These are phyloP conservation scores for Rhaphigaster nebulosa DNA, from an alignment of 2,888 invertebrate genomes.

Conservation along the genomic window DNA sequence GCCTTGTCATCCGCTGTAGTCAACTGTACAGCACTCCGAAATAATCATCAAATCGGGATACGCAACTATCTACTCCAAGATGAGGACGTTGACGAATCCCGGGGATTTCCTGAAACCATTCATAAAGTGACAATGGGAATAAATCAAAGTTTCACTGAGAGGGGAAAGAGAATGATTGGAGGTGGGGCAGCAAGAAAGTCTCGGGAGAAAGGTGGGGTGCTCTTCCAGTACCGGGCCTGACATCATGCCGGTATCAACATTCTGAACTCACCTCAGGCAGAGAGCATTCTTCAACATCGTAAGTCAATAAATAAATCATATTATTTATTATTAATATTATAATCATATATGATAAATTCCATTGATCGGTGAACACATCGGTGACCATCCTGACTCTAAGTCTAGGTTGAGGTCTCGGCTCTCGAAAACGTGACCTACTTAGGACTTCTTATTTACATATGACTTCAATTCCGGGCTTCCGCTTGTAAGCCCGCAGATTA, in stretches of 20 bases:
- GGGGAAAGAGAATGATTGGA: not conserved
- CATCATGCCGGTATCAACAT: conserved; percentile 9
- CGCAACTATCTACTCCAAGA: not conserved
- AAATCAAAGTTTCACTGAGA: conserved; percentile 42
- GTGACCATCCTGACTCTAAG: not conserved
- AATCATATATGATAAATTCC: not conserved
- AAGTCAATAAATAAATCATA: not conserved
- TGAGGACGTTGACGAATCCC: not conserved
- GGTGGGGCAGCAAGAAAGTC: conserved; percentile 33
- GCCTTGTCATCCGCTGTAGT: too few relatives aligned
- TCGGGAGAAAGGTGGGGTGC: conserved; percentile 16
- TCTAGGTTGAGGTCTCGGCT: not conserved
- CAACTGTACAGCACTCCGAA: too few relatives aligned
- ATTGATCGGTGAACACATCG: not conserved
- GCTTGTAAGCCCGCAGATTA: not conserved
- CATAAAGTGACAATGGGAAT: not conserved
- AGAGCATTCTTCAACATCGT: not conserved
- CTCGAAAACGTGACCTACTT: conserved; percentile 2
- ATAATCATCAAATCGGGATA: too few relatives aligned
- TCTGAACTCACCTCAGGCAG: not conserved
- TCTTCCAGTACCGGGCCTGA: not conserved
- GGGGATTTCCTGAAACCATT: not conserved
- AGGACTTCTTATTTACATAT: conserved; percentile 9
- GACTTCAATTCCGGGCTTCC: conserved; percentile 11
- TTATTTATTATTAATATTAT: not conserved